These are phyloP conservation scores for Muscina levida DNA, from an alignment of 2,888 invertebrate species.

Conservation along the genomic window DNA sequence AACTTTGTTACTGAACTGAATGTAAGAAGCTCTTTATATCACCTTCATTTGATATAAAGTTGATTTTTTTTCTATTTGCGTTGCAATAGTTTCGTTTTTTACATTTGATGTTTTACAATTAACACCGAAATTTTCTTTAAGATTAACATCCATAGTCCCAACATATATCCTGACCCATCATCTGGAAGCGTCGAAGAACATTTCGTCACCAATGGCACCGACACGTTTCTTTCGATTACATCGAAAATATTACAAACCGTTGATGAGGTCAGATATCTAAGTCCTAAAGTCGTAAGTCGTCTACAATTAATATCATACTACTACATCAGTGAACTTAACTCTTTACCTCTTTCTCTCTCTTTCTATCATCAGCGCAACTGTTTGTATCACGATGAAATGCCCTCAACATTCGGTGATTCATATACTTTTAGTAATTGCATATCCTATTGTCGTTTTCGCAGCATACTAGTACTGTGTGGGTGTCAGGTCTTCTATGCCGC, in stretches of 20 bases:
- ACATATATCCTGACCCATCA: conserved; percentile 81
- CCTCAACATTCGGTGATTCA: conserved; percentile 57
- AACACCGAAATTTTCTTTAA: conserved; percentile 7
- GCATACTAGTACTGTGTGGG: conserved; percentile 81
- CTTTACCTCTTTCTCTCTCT: no score
- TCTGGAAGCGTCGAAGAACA: conserved; percentile 81
- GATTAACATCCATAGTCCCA: conserved; percentile 81
- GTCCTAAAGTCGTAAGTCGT: conserved; percentile 73
- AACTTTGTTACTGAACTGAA: no score
- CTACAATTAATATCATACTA: no score
- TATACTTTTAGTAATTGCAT: conserved; percentile 83
- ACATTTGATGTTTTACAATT: no score
- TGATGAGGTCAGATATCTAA: conserved; percentile 73
- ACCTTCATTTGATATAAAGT: no score
- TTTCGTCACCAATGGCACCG: conserved; percentile 78
- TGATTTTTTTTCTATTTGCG: no score
- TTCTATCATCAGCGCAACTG: conserved; percentile 83
- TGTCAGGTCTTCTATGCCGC: conserved; percentile 82
- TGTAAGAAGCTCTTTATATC: no score
- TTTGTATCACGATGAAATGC: conserved; percentile 81
- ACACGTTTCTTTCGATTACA: conserved; percentile 77
- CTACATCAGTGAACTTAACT: no score
- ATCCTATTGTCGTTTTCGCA: conserved; percentile 81
- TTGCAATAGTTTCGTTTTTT: no score
- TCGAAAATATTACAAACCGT: conserved; percentile 77